phyloP scores from a whole-genome alignment of 2,888 invertebrate genomes.

The Lasioglossum malachurum region DNA sequence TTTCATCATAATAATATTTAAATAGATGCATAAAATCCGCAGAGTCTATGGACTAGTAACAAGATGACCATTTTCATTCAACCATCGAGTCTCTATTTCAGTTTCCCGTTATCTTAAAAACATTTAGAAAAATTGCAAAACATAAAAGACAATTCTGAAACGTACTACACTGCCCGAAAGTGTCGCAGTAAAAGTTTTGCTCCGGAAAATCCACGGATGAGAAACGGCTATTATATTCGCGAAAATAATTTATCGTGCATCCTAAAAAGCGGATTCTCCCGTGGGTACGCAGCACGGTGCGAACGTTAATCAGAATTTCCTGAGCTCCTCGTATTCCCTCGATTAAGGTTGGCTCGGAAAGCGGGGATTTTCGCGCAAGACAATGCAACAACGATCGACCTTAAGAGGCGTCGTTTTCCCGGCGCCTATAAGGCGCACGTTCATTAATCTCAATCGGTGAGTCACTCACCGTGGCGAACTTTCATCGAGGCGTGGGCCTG shows the following conservation, averaged over 20 bases:
- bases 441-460: conserved; percentile 77
- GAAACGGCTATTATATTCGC: too few species aligned
- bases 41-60: too few species aligned
- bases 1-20: too few species aligned
- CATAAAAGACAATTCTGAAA: too few species aligned
- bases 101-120: too few species aligned
- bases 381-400: conserved; percentile 60
- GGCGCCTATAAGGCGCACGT: conserved; percentile 73
- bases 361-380: conserved; percentile 68
- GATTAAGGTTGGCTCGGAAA: conserved; percentile 52
- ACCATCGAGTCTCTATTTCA: too few species aligned
- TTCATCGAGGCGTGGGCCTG: conserved; percentile 73
- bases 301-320: neutral
- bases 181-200: too few species aligned
- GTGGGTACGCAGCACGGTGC: neutral
- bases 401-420: conserved; percentile 71
- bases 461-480: conserved; percentile 70
- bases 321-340: conserved; percentile 17
- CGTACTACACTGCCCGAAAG: too few species aligned
- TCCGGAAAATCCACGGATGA: too few species aligned
- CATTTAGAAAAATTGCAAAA: too few species aligned
- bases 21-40: too few species aligned
- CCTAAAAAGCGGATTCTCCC: neutral
- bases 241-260: neutral
- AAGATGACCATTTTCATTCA: too few species aligned